Conservation (phyloP, 2,797 vertebrate species). For the Podarcis siculus region DNA sequence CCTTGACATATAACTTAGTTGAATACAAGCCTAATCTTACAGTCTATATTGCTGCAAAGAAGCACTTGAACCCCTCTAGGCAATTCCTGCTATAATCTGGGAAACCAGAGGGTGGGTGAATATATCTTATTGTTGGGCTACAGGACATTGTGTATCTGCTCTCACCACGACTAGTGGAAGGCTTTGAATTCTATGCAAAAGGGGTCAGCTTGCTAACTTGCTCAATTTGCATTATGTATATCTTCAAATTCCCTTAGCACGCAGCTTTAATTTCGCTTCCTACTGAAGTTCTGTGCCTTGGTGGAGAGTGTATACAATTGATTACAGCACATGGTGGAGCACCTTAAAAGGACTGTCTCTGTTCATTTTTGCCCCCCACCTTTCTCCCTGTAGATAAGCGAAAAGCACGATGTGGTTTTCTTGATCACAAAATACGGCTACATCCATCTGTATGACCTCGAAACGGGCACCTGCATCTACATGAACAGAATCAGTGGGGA, state of each 20-base stretch:
- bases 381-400: conserved; percentile 86
- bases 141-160: background rate
- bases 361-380: background rate
- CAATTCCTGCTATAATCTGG: background rate
- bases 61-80: too few relatives aligned
- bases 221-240: background rate
- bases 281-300: background rate
- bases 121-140: background rate
- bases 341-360: background rate
- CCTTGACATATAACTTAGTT: too few relatives aligned
- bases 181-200: background rate
- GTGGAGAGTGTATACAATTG: too few relatives aligned
- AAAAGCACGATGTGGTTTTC: conserved; percentile 97
- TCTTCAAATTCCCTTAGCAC: background rate
- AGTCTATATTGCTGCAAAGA: background rate
- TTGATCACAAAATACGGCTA: conserved; percentile 98
- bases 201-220: background rate
- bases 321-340: background rate
- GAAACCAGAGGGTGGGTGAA: background rate
- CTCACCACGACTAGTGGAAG: background rate
- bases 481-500: conserved; percentile 99
- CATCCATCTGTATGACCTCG: conserved; percentile 96
- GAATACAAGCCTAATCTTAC: too few relatives aligned
- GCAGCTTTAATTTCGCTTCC: background rate
- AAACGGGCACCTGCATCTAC: conserved; percentile 98